Evolutionary conservation across 2,113 vertebrate species (phyloP), one percentile per base, ranked within the genome.

Genomic region (Glaucidium brasilianum): DNA sequence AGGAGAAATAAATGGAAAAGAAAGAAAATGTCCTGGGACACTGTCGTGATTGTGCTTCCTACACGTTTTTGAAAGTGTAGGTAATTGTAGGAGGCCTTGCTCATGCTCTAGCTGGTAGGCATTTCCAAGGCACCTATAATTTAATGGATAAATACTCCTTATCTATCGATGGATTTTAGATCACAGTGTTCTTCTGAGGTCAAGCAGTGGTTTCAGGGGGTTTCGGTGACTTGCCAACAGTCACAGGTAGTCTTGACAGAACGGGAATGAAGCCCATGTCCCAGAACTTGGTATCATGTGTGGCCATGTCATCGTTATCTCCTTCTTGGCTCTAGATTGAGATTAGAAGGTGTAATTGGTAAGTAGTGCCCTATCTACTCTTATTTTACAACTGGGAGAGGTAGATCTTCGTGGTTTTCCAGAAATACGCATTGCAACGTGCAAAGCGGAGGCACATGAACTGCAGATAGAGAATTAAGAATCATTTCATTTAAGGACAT

Each of bases 181-280:
- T 22, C 35, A 2, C 23, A 2, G n/a, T 29, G 11, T 32, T 37
- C 15, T 58, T 78, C 10, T 45, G 62, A 60, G 55, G 32, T 8
- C 26, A 14, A 29, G 11, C 26, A 21, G 4, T 0, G 2, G 6
- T 34, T 82, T 78, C 6, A 7, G 37, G 67, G 43, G 19, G 30
- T 37, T 60, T 47, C 16, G 26, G 0, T 39, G 63, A 23, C 8
- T 43, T 37, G 6, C 19, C 59, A 20, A 5, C 15, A 13, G 66
- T 30, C 23, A 6, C 0, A 1, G 32, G 62, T 9, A 6, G 21
- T 26, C 45, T 32, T 69, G 53, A 8, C 0, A 1, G 63, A 56
- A 41, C 13, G 32, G 22, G 43, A 26, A 16, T 10, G 27, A 49
- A 39, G 34, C 34, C 47, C 11, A 0, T 17, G 15, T 60, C 27